Percentiles rank a stretch among this genome's conserved stretches.
Conservation (phyloP, 2,888 invertebrate species). For the Andrena hattorfiana region DNA sequence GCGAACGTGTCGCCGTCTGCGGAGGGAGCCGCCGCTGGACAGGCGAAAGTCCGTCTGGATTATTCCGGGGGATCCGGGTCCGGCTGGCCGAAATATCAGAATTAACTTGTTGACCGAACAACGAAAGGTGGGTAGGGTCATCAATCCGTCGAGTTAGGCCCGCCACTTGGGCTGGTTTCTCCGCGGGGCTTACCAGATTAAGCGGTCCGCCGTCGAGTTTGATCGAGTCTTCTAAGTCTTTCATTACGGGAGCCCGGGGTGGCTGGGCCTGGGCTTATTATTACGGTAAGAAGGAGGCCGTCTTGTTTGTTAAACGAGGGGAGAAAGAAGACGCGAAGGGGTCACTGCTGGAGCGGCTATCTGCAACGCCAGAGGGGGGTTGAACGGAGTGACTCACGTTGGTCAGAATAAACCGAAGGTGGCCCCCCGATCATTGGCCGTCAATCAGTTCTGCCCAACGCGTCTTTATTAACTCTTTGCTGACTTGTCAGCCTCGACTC, state of each 20-base stretch:
- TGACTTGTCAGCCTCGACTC: slow-evolving; percentile 1
- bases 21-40: slow-evolving; percentile 75
- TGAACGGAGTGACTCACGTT: slow-evolving; percentile 61
- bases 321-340: slow-evolving; percentile 78
- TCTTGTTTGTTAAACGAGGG: slow-evolving; percentile 84
- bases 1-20: slow-evolving; percentile 17
- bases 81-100: slow-evolving; percentile 74
- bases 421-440: slow-evolving; percentile 29
- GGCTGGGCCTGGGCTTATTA: slow-evolving; percentile 81
- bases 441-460: slow-evolving; percentile 48
- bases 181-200: slow-evolving; percentile 83
- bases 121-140: slow-evolving; percentile 59
- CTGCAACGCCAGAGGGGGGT: slow-evolving; percentile 40
- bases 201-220: slow-evolving; percentile 82
- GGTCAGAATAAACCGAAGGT: slow-evolving; percentile 45
- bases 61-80: slow-evolving; percentile 69
- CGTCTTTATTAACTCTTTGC: slow-evolving; percentile 58
- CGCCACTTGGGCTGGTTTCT: slow-evolving; percentile 69
- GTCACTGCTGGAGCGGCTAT: slow-evolving; percentile 53
- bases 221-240: slow-evolving; percentile 85
- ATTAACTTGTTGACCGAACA: slow-evolving; percentile 80
- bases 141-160: slow-evolving; percentile 69
- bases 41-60: slow-evolving; percentile 79
- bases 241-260: slow-evolving; percentile 79
- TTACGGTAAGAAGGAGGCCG: slow-evolving; percentile 78